A percentile compares a stretch with the other conserved stretches of the same genome.
Evolutionary conservation across 2,113 vertebrate genomes (phyloP).

Genomic region (Grammomys surdaster): DNA sequence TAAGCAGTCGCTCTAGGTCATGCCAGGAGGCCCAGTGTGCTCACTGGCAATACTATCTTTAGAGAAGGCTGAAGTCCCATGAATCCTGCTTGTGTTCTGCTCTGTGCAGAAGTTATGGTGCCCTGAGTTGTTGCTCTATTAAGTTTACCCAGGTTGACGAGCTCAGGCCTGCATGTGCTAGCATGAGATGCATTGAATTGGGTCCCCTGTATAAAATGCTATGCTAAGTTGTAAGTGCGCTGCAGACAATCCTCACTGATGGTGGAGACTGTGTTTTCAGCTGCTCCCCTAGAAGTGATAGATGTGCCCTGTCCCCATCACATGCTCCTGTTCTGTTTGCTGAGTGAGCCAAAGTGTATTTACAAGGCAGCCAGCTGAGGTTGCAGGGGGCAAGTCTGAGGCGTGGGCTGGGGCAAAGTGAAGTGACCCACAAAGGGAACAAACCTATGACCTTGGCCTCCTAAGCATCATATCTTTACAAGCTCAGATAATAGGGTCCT

Average conservation of each 20-base stretch:
- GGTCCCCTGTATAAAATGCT: not conserved
- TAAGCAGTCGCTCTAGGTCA: constrained; percentile 60
- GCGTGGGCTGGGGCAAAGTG: constrained; percentile 63
- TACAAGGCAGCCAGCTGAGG: constrained; percentile 44
- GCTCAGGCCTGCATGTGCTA: not conserved
- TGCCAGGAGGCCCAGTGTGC: not conserved
- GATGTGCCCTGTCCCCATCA: constrained; percentile 15
- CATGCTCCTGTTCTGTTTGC: not conserved
- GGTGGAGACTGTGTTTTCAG: constrained; percentile 54
- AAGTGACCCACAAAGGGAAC: constrained; percentile 53
- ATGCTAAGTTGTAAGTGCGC: not conserved
- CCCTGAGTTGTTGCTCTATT: not conserved
- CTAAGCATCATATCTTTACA: not conserved
- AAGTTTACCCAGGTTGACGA: not conserved
- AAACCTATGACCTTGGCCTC: constrained; percentile 68
- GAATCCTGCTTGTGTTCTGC: constrained; percentile 40
- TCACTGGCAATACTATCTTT: not conserved
- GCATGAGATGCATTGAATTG: not conserved
- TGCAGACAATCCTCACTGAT: not conserved
- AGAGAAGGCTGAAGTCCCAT: not conserved
- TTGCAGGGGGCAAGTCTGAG: constrained; percentile 7
- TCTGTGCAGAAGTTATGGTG: not conserved
- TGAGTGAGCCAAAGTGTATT: constrained; percentile 42
- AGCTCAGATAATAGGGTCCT: not conserved
- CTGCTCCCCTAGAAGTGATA: constrained; percentile 28